Percentiles rank a stretch among this genome's conserved stretches.
Conservation (phyloP, 2,888 invertebrate species). For the Clunio marinus region DNA sequence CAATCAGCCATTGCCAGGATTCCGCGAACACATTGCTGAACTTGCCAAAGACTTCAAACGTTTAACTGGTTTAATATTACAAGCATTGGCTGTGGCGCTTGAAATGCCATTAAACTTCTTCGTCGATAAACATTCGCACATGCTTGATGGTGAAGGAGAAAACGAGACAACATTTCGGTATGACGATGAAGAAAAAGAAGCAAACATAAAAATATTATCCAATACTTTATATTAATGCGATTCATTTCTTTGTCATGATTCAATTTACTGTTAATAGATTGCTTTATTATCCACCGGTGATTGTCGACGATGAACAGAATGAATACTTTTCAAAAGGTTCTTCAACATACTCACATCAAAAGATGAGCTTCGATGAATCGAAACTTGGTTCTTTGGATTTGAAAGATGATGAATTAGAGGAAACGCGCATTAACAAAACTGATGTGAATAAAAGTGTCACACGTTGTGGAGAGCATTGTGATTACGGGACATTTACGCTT, state of each 20-base stretch:
- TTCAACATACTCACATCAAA: slow-evolving; percentile 52
- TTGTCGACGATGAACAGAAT: slow-evolving; percentile 58
- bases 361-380: slow-evolving; percentile 44
- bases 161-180: slow-evolving; percentile 64
- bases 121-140: slow-evolving; percentile 61
- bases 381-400: slow-evolving; percentile 42
- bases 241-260: not conserved
- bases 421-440: slow-evolving; percentile 40
- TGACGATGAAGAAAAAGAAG: not conserved
- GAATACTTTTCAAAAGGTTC: slow-evolving; percentile 50
- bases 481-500: slow-evolving; percentile 71
- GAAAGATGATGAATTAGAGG: slow-evolving; percentile 44
- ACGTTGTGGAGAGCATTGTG: slow-evolving; percentile 67
- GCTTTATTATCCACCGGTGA: slow-evolving; percentile 67
- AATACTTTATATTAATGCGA: not conserved
- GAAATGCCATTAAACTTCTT: slow-evolving; percentile 61
- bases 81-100: slow-evolving; percentile 60
- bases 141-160: slow-evolving; percentile 59
- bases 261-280: slow-evolving; percentile 46
- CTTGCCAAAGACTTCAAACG: slow-evolving; percentile 66
- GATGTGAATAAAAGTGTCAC: slow-evolving; percentile 48
- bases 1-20: slow-evolving; percentile 61
- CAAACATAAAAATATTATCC: not conserved
- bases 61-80: slow-evolving; percentile 61
- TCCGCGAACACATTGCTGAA: slow-evolving; percentile 61